Percentiles rank a stretch among this genome's conserved stretches.
phyloP scores from a whole-genome alignment of 1,140 invertebrate genomes.

The Leucophenga varia region DNA sequence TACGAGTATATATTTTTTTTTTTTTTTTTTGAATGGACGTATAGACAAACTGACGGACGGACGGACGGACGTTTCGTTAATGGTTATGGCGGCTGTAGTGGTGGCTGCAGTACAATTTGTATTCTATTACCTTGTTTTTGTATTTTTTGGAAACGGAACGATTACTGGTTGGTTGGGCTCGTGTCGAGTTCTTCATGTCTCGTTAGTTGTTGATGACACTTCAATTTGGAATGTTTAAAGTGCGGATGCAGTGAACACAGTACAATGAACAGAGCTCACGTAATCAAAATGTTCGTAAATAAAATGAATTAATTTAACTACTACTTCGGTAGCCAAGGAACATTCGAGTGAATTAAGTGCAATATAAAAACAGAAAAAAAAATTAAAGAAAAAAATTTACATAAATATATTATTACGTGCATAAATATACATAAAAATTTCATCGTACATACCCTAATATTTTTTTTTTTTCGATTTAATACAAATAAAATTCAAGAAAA shows the following conservation, averaged over 20 bases:
- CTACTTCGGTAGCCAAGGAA: too few species aligned
- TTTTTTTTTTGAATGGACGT: conserved; percentile 6
- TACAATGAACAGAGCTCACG: conserved; percentile 6
- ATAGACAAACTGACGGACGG: conserved; percentile 18
- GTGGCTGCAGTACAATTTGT: too few species aligned
- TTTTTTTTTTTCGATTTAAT: too few species aligned
- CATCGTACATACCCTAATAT: too few species aligned
- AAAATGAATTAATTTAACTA: too few species aligned
- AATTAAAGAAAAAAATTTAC: too few species aligned
- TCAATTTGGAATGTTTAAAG: conserved; percentile 55
- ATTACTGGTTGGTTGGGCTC: conserved; percentile 51
- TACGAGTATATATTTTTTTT: neutral
- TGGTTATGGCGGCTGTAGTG: conserved; percentile 30
- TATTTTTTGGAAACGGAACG: too few species aligned
- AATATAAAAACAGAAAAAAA: too few species aligned
- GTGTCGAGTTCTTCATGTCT: conserved; percentile 55
- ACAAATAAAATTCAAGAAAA: too few species aligned
- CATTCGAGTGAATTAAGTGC: neutral
- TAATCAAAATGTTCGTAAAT: conserved; percentile 5
- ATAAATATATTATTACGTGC: too few species aligned
- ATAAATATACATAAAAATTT: too few species aligned
- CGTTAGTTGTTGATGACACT: conserved; percentile 57
- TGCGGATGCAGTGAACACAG: conserved; percentile 28
- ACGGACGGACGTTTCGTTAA: conserved; percentile 34
- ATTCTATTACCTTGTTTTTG: too few species aligned